These are phyloP conservation scores for Epizoanthus ramosus DNA, from an alignment of 92 coral and sea anemone species.

Conservation along the genomic window DNA sequence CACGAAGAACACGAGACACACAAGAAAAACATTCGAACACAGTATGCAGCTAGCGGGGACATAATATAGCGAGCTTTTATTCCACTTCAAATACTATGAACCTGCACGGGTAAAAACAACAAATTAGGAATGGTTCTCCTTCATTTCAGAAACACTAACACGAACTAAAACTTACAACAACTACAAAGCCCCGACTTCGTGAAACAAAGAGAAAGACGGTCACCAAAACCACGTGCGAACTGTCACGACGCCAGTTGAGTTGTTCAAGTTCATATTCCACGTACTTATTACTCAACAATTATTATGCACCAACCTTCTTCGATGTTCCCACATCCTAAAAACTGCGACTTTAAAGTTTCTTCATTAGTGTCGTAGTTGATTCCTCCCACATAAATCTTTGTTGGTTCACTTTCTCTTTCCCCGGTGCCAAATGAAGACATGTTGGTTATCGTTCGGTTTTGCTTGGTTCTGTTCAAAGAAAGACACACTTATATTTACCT, in stretches of 20 bases:
- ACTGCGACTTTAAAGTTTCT: slow-evolving; percentile 9
- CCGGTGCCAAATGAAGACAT: slow-evolving; percentile 17
- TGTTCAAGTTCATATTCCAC: background rate
- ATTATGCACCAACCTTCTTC: slow-evolving; percentile 33
- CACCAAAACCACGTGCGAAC: slow-evolving; percentile 33
- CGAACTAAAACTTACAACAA: background rate
- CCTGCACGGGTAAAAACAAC: too few species aligned
- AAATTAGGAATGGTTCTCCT: background rate
- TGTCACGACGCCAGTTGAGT: slow-evolving; percentile 7
- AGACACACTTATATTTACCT: background rate
- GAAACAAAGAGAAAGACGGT: background rate
- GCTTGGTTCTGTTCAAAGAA: slow-evolving; percentile 23
- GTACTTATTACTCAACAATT: background rate
- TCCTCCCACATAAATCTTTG: slow-evolving; percentile 41
- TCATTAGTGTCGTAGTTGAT: slow-evolving; percentile 17
- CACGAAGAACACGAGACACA: too few species aligned
- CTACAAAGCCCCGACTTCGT: slow-evolving; percentile 3
- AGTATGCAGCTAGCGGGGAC: too few species aligned
- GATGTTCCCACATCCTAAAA: slow-evolving; percentile 13
- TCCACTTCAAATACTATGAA: too few species aligned
- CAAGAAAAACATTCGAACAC: too few species aligned
- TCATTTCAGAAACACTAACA: background rate
- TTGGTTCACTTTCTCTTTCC: slow-evolving; percentile 23
- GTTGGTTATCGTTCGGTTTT: slow-evolving; percentile 16
- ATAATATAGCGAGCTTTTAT: too few species aligned